A percentile compares a stretch with the other conserved stretches of the same genome.
Conservation (phyloP, 1,140 invertebrate species). For the Drosophila nigromelanica region DNA sequence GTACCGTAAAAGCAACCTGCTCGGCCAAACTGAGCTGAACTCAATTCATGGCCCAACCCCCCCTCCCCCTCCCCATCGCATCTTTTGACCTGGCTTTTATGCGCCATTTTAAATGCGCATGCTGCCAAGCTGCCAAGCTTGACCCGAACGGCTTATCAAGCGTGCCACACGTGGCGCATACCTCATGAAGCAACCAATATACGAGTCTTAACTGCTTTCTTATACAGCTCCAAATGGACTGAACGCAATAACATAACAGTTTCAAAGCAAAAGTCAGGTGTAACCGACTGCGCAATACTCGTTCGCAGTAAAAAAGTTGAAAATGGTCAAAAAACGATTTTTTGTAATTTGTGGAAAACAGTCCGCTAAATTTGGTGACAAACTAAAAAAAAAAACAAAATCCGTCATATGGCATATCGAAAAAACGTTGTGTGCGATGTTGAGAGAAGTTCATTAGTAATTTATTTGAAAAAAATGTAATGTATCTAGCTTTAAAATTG, state of each 20-base stretch:
- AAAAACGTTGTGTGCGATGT: no score
- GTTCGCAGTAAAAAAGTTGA: no score
- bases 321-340: no score
- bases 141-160: slow-evolving; percentile 27
- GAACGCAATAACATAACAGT: slow-evolving; percentile 20
- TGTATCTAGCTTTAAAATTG: no score
- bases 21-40: slow-evolving; percentile 37
- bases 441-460: no score
- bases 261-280: no score
- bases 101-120: slow-evolving; percentile 49
- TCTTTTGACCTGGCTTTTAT: slow-evolving; percentile 58
- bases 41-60: slow-evolving; percentile 27
- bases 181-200: slow-evolving; percentile 3
- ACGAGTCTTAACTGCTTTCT: slow-evolving; percentile 12
- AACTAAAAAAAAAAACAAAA: no score
- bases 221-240: slow-evolving; percentile 23
- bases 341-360: no score
- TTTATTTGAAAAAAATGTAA: no score
- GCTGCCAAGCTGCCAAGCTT: slow-evolving; percentile 16
- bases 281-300: no score
- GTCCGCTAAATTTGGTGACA: no score
- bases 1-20: slow-evolving; percentile 22
- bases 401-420: no score
- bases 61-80: slow-evolving; percentile 13
- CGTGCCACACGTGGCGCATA: slow-evolving; percentile 30